phyloP scores from a whole-genome alignment of 2,113 vertebrate species.

The Illadopsis cleaveri region DNA sequence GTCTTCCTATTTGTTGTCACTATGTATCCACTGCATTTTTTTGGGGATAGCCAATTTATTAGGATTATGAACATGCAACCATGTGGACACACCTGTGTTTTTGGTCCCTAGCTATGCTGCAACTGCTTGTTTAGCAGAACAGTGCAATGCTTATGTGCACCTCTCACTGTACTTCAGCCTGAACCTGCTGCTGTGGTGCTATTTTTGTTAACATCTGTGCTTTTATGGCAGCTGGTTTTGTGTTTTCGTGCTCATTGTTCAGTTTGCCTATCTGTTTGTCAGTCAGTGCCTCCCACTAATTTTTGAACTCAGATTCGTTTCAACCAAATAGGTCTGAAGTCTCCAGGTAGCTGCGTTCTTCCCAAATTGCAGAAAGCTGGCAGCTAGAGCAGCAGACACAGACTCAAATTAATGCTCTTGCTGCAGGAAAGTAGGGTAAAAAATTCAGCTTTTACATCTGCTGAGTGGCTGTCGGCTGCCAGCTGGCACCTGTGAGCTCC shows the following conservation, averaged over 20 bases:
- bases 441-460: neutral
- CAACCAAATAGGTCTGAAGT: neutral
- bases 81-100: neutral
- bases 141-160: neutral
- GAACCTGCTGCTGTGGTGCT: neutral
- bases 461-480: neutral
- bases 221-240: neutral
- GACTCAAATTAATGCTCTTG: neutral
- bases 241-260: neutral
- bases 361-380: neutral
- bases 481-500: neutral
- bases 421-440: neutral
- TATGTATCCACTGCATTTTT: neutral
- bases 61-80: neutral
- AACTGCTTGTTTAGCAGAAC: neutral
- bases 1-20: neutral
- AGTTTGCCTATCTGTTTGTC: neutral
- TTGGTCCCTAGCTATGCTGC: neutral
- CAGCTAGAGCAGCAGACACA: neutral
- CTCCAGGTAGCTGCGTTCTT: neutral
- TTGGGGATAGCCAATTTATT: neutral
- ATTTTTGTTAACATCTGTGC: neutral
- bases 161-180: neutral
- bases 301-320: neutral
- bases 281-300: neutral